Evolutionary conservation across 2,888 invertebrate genomes (phyloP).

Genomic region (Eulithis testata): DNA sequence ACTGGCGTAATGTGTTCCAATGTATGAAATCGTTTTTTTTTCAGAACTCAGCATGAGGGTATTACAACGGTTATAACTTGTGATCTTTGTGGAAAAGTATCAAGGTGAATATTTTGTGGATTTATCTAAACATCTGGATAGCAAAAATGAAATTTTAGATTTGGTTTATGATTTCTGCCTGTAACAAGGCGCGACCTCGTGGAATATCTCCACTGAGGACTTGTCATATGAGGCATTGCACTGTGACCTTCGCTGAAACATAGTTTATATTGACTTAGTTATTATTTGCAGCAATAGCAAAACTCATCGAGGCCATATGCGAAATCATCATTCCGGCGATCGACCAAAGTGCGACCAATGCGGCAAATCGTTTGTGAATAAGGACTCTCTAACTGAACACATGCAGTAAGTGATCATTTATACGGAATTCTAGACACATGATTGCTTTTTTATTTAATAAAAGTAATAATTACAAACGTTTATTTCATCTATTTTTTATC

Average conservation of each 20-base stretch:
- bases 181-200: too few species aligned
- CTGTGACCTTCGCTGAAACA: too few species aligned
- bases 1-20: too few species aligned
- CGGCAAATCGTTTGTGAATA: constrained; percentile 74
- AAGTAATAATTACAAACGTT: too few species aligned
- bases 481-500: too few species aligned
- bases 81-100: constrained; percentile 70
- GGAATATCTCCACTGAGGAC: too few species aligned
- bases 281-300: constrained; percentile 65
- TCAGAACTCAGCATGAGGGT: constrained; percentile 72
- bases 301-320: constrained; percentile 73
- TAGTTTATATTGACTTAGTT: too few species aligned
- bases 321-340: constrained; percentile 71
- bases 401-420: constrained; percentile 60
- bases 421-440: not conserved
- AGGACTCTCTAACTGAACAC: constrained; percentile 73
- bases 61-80: constrained; percentile 65
- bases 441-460: too few species aligned
- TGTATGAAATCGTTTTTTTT: constrained; percentile 30
- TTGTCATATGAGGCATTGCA: too few species aligned
- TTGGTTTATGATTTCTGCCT: too few species aligned
- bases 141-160: too few species aligned
- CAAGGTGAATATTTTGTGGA: constrained; percentile 58
- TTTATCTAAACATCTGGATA: too few species aligned
- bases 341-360: constrained; percentile 71